These are phyloP conservation scores for Nestor notabilis DNA, from an alignment of 2,113 vertebrate species.

Conservation along the genomic window DNA sequence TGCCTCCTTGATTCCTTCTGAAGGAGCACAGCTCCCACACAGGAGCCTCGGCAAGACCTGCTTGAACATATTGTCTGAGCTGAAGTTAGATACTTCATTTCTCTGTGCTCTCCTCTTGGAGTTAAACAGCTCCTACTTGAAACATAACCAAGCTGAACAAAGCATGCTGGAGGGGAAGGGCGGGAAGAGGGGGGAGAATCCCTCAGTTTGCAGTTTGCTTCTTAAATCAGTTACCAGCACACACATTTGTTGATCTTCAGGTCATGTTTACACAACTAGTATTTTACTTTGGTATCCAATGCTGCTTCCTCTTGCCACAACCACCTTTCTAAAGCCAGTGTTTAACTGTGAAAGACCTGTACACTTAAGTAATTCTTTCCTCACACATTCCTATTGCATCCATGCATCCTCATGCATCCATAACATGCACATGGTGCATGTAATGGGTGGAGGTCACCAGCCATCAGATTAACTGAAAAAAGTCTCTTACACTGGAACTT, in stretches of 20 bases:
- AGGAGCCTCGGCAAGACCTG: not conserved
- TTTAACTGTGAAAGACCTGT: not conserved
- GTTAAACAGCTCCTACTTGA: not conserved
- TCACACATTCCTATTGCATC: not conserved
- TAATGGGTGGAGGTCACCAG: not conserved
- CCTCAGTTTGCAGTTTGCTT: not conserved
- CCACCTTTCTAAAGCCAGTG: not conserved
- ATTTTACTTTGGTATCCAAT: not conserved
- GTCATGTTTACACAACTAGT: not conserved
- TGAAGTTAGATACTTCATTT: not conserved
- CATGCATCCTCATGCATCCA: not conserved
- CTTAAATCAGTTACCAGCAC: not conserved
- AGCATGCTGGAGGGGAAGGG: not conserved
- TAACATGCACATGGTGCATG: not conserved
- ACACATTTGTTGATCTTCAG: not conserved
- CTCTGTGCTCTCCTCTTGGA: not conserved
- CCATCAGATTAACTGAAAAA: not conserved
- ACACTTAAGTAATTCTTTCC: not conserved
- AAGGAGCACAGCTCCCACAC: not conserved
- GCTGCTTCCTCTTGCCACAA: not conserved
- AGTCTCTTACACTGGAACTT: not conserved
- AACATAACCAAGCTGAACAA: not conserved
- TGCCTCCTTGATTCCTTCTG: not conserved
- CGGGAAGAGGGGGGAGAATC: not conserved
- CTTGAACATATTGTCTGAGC: accelerated